phyloP scores from a whole-genome alignment of 2,113 vertebrate species.

The Solea solea region DNA sequence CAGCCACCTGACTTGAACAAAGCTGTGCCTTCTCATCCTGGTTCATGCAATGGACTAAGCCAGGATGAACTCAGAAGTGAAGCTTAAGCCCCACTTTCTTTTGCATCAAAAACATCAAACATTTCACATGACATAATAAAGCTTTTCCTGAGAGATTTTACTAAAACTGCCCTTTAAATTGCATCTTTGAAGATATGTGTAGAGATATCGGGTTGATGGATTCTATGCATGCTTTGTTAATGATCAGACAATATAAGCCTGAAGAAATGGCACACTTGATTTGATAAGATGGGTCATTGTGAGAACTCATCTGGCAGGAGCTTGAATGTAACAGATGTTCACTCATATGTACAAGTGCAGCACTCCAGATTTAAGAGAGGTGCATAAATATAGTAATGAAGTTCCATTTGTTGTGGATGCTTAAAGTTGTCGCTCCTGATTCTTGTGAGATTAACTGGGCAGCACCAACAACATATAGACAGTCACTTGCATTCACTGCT shows the following conservation, averaged over 20 bases:
- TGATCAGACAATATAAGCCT: too few species aligned
- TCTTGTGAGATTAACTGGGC: not conserved
- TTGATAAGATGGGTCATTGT: too few species aligned
- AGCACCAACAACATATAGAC: conserved; percentile 5
- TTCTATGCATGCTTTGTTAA: too few species aligned
- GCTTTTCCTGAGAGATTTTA: not conserved
- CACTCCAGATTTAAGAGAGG: not conserved
- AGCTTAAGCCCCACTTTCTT: too few species aligned
- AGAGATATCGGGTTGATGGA: not conserved
- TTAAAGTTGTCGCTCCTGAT: not conserved
- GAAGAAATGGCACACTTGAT: too few species aligned
- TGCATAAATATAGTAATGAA: not conserved
- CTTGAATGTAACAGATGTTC: not conserved
- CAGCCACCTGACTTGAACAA: too few species aligned
- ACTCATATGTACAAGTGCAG: not conserved
- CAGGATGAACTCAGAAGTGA: too few species aligned
- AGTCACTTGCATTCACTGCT: conserved; percentile 9
- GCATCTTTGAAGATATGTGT: not conserved
- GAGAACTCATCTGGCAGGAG: not conserved
- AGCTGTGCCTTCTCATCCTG: too few species aligned
- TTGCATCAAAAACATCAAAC: not conserved
- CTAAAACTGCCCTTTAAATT: conserved; percentile 9
- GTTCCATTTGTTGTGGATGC: not conserved
- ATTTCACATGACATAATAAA: not conserved
- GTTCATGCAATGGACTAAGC: too few species aligned